These are phyloP conservation scores for Steromphala cineraria DNA, from an alignment of 2,888 invertebrate species.

Conservation along the genomic window DNA sequence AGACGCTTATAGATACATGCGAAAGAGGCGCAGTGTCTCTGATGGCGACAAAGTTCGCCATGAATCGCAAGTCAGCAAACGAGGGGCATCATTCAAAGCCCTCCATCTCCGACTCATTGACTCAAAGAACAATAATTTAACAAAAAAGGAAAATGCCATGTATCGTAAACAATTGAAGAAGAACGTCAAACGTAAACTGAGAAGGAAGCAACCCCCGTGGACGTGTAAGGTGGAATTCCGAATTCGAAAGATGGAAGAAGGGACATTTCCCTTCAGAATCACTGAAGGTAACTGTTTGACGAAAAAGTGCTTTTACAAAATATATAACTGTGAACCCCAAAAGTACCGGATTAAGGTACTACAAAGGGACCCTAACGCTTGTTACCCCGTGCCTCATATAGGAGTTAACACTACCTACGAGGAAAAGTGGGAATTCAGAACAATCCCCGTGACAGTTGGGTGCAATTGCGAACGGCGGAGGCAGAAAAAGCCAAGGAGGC, in stretches of 20 bases:
- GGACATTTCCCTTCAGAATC: constrained; percentile 62
- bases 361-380: constrained; percentile 60
- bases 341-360: constrained; percentile 65
- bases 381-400: constrained; percentile 64
- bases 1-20: constrained; percentile 31
- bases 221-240: constrained; percentile 56
- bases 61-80: neutral
- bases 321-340: constrained; percentile 66
- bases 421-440: constrained; percentile 61
- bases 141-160: constrained; percentile 28
- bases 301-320: constrained; percentile 64
- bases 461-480: constrained; percentile 59
- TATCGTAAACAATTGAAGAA: constrained; percentile 35
- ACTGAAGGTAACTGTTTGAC: constrained; percentile 59
- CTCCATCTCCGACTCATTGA: constrained; percentile 30
- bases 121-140: constrained; percentile 18
- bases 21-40: neutral
- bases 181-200: constrained; percentile 33
- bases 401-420: constrained; percentile 61
- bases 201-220: constrained; percentile 59
- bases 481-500: constrained; percentile 28
- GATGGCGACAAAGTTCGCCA: neutral
- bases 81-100: neutral
- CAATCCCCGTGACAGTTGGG: constrained; percentile 58
- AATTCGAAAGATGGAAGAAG: constrained; percentile 54